phyloP scores from a whole-genome alignment of 2,797 vertebrate genomes.

The Coregonus ussuriensis region DNA sequence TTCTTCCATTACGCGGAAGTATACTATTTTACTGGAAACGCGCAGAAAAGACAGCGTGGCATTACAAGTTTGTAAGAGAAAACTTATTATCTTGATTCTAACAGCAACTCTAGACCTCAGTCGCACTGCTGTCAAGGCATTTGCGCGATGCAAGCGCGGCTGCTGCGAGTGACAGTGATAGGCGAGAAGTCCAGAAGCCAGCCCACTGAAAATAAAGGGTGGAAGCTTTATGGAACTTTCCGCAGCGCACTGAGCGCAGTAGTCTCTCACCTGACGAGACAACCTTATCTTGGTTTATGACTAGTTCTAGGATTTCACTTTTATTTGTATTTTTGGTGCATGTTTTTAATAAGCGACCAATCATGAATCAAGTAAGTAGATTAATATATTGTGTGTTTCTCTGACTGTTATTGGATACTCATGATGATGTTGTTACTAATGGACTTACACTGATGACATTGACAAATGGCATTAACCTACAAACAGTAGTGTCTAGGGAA shows the following conservation, averaged over 20 bases:
- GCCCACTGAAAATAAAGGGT: not conserved
- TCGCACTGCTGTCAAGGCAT: not conserved
- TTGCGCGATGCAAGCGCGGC: not conserved
- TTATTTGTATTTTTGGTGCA: not conserved
- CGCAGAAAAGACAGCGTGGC: not conserved
- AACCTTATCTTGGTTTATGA: not conserved
- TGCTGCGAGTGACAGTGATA: constrained; percentile 15
- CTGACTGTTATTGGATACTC: not conserved
- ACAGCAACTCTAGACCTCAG: not conserved
- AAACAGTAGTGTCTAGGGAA: too few species aligned
- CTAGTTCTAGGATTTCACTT: not conserved
- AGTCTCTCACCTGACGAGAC: constrained; percentile 3
- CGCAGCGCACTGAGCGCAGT: not conserved
- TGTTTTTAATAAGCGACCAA: not conserved
- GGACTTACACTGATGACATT: not conserved
- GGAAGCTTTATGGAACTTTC: not conserved
- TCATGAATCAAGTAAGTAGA: constrained; percentile 7
- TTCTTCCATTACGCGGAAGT: not conserved
- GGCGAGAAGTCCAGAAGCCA: constrained; percentile 9
- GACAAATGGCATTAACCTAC: not conserved
- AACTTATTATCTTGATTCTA: not conserved
- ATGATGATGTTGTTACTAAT: not conserved
- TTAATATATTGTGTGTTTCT: not conserved
- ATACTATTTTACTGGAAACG: not conserved
- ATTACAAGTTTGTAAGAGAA: not conserved